These are phyloP conservation scores for Dryadula phaetusa DNA, from an alignment of 2,888 invertebrate species.

Conservation along the genomic window DNA sequence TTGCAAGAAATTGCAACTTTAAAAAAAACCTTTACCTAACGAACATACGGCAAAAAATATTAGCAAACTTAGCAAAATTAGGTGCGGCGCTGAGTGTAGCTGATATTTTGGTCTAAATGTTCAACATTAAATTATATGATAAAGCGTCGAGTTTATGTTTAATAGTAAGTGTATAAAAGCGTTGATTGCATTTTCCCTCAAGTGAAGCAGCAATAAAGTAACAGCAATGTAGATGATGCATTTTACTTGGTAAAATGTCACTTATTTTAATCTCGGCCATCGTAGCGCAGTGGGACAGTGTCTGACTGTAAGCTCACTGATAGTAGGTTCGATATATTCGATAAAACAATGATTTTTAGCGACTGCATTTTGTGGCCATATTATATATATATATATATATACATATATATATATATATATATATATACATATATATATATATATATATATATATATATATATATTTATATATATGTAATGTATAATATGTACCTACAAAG, in stretches of 20 bases:
- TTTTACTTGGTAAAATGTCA: neutral
- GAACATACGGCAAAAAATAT: neutral
- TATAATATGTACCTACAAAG: too few species aligned
- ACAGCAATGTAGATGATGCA: neutral
- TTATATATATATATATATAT: too few species aligned
- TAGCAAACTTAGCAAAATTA: neutral
- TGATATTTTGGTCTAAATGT: neutral
- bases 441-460: too few species aligned
- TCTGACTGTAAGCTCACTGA: too few species aligned
- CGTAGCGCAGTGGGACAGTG: too few species aligned
- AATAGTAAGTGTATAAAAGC: conserved; percentile 5
- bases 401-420: too few species aligned
- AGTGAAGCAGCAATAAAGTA: conserved; percentile 12
- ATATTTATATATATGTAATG: too few species aligned
- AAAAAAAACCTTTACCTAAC: neutral
- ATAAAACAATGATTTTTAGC: too few species aligned
- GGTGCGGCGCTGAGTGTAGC: neutral
- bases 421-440: too few species aligned
- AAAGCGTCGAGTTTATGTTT: neutral
- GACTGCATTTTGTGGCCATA: too few species aligned
- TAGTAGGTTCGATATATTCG: too few species aligned
- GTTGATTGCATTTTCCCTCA: conserved; percentile 3
- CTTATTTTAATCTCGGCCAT: neutral
- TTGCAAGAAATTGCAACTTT: neutral
- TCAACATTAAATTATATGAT: neutral